Evolutionary conservation across 2,797 vertebrate genomes (phyloP).

Genomic region (Gadopsis bispinosus): DNA sequence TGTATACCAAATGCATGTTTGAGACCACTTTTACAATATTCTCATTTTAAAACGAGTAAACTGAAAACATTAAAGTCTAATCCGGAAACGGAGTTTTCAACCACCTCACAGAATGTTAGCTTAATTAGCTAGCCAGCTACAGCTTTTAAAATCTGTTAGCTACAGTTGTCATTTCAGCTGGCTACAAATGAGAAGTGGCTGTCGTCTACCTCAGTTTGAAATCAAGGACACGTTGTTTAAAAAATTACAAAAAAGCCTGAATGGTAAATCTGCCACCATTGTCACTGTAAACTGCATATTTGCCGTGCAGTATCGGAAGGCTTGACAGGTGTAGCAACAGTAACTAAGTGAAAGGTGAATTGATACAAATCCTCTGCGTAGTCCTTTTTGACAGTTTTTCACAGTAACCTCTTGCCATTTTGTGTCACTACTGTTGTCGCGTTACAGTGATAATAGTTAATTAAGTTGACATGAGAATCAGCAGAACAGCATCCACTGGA

Average conservation of each 20-base stretch:
- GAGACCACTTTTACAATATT: not conserved
- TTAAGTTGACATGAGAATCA: slow-evolving; percentile 4
- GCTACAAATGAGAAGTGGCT: not conserved
- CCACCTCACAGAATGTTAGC: not conserved
- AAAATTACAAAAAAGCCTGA: not conserved
- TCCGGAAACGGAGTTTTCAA: not conserved
- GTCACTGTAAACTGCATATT: not conserved
- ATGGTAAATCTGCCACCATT: not conserved
- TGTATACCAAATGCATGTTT: not conserved
- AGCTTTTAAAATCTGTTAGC: not conserved
- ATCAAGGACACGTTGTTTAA: not conserved
- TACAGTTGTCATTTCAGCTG: not conserved
- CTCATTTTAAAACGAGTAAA: not conserved
- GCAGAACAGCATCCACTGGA: slow-evolving; percentile 12
- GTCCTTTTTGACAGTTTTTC: not conserved
- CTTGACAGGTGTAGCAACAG: not conserved
- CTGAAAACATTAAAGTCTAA: not conserved
- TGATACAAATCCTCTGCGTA: not conserved
- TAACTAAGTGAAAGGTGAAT: not conserved
- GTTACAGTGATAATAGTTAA: not conserved
- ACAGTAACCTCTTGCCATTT: not conserved
- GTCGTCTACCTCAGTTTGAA: not conserved
- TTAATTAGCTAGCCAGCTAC: not conserved
- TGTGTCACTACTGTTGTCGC: not conserved
- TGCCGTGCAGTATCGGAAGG: not conserved